Base-by-base conservation (phyloP, 2,113 vertebrate genomes). In the Noturus placidus region DNA sequence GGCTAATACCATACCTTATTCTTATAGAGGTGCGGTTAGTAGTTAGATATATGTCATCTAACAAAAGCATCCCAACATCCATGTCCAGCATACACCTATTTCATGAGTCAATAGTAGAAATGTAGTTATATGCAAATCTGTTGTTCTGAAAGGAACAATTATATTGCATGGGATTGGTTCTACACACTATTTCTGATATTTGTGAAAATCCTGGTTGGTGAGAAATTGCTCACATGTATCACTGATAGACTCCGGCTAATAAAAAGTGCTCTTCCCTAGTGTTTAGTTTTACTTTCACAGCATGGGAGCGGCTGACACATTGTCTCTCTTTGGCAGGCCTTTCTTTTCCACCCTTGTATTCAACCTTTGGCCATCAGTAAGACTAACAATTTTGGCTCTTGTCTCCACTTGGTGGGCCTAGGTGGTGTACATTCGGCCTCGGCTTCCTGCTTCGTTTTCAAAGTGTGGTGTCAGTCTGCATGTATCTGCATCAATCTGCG, bases 221-320 rank as follows among this genome's bases (percentile, higher is more conserved):
- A 30, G n/a, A 67, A 35, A 27, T 33, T 89, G 22, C 57, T 54
- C 20, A 2, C 4, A 61, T 27, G 9, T 54, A 67, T 77, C 38
- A 54, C 38, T 65, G 15, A 42, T 82, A 2, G 42, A 81, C 35
- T 25, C 27, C 5, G 19, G 50, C 13, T 78, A 30, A 30, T 56
- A 81, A 20, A 30, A 56, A 4, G 50, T 10, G 50, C 3, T 57
- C n/a, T 59, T 54, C 19, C n/a, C 19, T 15, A 25, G 27, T 61
- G 15, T 87, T 69, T 70, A 61, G 59, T n/a, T 65, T 77, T 30
- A 35, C 50, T n/a, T 57, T 56, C 67, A 61, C 77, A 79, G 50
- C 82, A 13, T 83, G 86, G 88, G 86, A 80, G 86, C 46, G 82
- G 87, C 67, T 87, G 82, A 85, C 63, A 78, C 35, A 69, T 76